These are phyloP conservation scores for Adela reaumurella DNA, from an alignment of 2,888 invertebrate species.

Conservation along the genomic window DNA sequence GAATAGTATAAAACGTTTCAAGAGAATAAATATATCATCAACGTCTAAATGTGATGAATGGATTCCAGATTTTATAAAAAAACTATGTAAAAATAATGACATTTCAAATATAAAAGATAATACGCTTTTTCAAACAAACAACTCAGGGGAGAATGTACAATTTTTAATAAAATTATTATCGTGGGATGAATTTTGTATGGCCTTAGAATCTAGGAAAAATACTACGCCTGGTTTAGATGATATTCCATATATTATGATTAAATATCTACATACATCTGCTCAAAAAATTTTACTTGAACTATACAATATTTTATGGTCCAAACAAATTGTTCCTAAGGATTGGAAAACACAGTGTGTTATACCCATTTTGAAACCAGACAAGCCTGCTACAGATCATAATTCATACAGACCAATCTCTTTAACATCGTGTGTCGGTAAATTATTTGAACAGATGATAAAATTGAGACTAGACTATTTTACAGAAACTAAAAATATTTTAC, in stretches of 20 bases:
- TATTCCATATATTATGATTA: not conserved
- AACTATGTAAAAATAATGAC: too few relatives aligned
- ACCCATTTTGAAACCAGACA: too few relatives aligned
- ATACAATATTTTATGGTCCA: not conserved
- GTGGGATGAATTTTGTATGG: not conserved
- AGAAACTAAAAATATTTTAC: not conserved
- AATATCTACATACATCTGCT: not conserved
- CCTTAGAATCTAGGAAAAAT: not conserved
- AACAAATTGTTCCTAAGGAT: not conserved
- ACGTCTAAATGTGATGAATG: too few relatives aligned
- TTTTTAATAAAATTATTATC: not conserved
- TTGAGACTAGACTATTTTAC: not conserved
- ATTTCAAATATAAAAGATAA: too few relatives aligned
- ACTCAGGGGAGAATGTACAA: too few relatives aligned
- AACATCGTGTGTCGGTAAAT: slow-evolving; percentile 1
- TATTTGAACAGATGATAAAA: slow-evolving; percentile 1
- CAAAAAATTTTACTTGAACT: not conserved
- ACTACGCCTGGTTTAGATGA: not conserved
- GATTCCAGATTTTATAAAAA: too few relatives aligned
- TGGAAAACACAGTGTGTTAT: too few relatives aligned
- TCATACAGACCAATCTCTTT: not conserved
- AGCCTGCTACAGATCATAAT: not conserved
- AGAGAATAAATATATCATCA: too few relatives aligned
- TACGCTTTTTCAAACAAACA: too few relatives aligned
- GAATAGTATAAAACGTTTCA: too few relatives aligned